Base-by-base conservation (phyloP, 2,797 vertebrate genomes). In the Erpetoichthys calabaricus region DNA sequence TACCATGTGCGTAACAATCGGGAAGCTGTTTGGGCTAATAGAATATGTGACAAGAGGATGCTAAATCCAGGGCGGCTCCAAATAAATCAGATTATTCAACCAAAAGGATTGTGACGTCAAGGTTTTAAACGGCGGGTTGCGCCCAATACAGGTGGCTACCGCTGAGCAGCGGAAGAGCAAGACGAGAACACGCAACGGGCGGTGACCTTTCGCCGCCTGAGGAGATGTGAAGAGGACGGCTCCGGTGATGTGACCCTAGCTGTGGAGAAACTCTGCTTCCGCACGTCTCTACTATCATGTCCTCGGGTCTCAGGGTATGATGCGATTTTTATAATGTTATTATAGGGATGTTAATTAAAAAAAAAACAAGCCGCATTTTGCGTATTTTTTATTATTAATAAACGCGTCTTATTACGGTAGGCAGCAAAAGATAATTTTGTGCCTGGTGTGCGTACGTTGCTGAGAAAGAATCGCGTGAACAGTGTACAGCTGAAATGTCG, bases 21-120 rank as follows among this genome's bases (percentile, higher is more conserved):
- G 25, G 25, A 25, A 25, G 25, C 25, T 25, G 25, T 25, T 2
- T 25, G 25, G 25, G 25, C 1, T 25, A 2, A 25, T 25, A 25
- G 25, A 25, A 25, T 1, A 25, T 25, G 25, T 25, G 25, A 25
- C 25, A 25, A 25, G 25, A 25, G 25, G 25, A 25, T 25, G 2
- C 25, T n/a, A 44, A 63, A 71, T n/a, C 56, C 44, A 65, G 51
- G 61, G 67, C 64, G 58, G 64, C 59, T 63, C 63, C 9, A 54
- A 57, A 25, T 70, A 75, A 78, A 81, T 75, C 74, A 68, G 80
- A 82, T 85, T 80, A 84, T 45, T 67, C 61, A 65, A 67, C 70
- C 70, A 79, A 79, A 69, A 63, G 76, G 78, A 75, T 80, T 82
- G 69, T 84, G 82, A 88, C 83, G 83, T 80, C 68, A 75, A 65